These are phyloP conservation scores for Calidris pygmaea DNA, from an alignment of 2,113 vertebrate genomes.

Conservation along the genomic window DNA sequence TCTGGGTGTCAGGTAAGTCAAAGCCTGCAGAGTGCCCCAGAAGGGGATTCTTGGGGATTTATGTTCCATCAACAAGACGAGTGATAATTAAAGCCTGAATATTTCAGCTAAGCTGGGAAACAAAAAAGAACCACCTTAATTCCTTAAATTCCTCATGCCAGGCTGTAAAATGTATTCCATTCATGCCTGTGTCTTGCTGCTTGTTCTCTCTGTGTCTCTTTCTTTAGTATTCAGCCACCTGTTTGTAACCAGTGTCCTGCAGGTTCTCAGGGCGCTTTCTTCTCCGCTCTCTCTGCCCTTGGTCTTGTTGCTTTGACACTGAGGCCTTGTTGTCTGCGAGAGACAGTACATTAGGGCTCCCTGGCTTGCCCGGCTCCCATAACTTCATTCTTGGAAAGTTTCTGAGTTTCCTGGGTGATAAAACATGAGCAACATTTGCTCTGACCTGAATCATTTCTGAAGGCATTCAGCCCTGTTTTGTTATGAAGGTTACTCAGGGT, in stretches of 20 bases:
- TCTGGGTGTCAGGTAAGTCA: conserved; percentile 44
- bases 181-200: background rate
- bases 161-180: conserved; percentile 17
- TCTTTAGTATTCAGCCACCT: conserved; percentile 51
- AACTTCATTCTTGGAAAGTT: conserved; percentile 79
- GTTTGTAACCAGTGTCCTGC: conserved; percentile 42
- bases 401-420: conserved; percentile 80
- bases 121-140: background rate
- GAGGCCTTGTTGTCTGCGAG: conserved; percentile 69
- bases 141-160: conserved; percentile 55
- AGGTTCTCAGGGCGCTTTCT: conserved; percentile 38
- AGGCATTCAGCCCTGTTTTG: conserved; percentile 69
- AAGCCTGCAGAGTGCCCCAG: background rate
- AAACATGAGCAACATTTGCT: conserved; percentile 67
- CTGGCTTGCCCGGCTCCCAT: conserved; percentile 22
- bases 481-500: conserved; percentile 69
- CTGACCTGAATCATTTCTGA: conserved; percentile 62
- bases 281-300: conserved; percentile 29
- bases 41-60: conserved; percentile 50
- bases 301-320: conserved; percentile 73
- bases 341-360: conserved; percentile 64
- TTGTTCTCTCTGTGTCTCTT: conserved; percentile 28
- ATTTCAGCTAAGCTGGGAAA: conserved; percentile 31
- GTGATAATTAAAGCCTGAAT: conserved; percentile 53
- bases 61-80: conserved; percentile 11